phyloP scores from a whole-genome alignment of 1,140 invertebrate genomes.

The Ceratoteleas bidentatus region DNA sequence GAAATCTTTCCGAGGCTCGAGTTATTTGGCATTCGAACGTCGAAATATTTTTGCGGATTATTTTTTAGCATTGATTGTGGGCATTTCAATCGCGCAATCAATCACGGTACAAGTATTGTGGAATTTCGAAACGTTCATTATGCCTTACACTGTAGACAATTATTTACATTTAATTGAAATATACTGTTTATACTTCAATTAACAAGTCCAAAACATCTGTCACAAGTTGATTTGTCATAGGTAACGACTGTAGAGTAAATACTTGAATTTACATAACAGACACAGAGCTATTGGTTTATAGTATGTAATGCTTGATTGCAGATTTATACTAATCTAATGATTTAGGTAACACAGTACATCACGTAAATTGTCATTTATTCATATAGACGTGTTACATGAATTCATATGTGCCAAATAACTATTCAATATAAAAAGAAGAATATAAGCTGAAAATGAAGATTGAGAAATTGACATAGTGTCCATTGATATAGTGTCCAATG shows the following conservation, averaged over 20 bases:
- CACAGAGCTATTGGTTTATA: constrained; percentile 36
- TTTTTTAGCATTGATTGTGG: not conserved
- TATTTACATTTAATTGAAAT: constrained; percentile 46
- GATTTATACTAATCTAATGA: constrained; percentile 54
- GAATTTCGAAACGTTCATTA: constrained; percentile 12
- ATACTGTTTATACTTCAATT: constrained; percentile 45
- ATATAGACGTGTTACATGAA: constrained; percentile 4
- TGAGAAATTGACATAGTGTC: too few species aligned
- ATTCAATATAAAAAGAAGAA: too few species aligned
- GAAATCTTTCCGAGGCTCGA: too few species aligned
- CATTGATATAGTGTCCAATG: too few species aligned
- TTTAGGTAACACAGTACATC: constrained; percentile 25
- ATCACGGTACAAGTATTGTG: constrained; percentile 1
- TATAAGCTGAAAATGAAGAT: too few species aligned
- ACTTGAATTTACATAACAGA: constrained; percentile 60
- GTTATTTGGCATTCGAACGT: too few species aligned
- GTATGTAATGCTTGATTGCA: constrained; percentile 48
- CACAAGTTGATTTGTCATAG: constrained; percentile 55
- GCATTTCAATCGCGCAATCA: not conserved
- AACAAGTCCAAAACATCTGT: constrained; percentile 45
- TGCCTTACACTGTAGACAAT: not conserved
- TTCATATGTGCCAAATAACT: not conserved
- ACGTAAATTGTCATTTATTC: constrained; percentile 40
- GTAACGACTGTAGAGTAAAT: constrained; percentile 47
- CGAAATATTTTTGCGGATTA: too few species aligned